Base-by-base conservation (phyloP, 2,888 invertebrate species). In the Tuberolachnus salignus region DNA sequence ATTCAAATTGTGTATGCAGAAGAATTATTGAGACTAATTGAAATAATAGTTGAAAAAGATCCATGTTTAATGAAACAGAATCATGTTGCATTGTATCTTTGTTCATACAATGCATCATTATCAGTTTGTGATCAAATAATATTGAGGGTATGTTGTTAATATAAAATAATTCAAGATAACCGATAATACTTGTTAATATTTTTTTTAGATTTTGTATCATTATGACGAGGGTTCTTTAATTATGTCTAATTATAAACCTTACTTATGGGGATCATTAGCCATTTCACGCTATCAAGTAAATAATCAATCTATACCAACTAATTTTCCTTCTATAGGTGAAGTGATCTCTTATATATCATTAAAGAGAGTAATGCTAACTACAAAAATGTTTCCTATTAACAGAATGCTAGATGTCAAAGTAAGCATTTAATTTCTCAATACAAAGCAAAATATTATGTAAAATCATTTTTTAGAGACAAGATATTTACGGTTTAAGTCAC, bases 231-330 rank as follows among this genome's bases (percentile, higher is more conserved):
- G 89, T 84, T 90, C 90, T 72, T 87, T 90, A 80, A 89, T 89
- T 23, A 87, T 92, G 14, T 87, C 88, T 70, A 88, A 90, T 83
- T 92, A 89, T 84, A 90, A 92, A 82, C 95, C 95, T 0, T 93
- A 92, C 83, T 86, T 95, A 0, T 96, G 94, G 92, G 94, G 95
- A 0, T 90, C 90, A 84, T 90, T 92, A 2, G 95, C 94, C 0
- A 90, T 92, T 0, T 90, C 90, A 72, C 90, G 93, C 84, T 94
- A 94, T 84, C 91, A 92, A 1, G 88, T 93, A 0, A 80, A 81
- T 23, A 81, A 80, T 8, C 82, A 83, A 44, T 49, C 81, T 4
- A 59, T 21, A 78, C 82, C 84, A 64, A 69, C 81, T 69, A 73
- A 81, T 71, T 80, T 80, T 66, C 81, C 82, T 59, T 81, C 80